Conservation (phyloP, 2,888 invertebrate genomes). For the Athrips mouffetella region DNA sequence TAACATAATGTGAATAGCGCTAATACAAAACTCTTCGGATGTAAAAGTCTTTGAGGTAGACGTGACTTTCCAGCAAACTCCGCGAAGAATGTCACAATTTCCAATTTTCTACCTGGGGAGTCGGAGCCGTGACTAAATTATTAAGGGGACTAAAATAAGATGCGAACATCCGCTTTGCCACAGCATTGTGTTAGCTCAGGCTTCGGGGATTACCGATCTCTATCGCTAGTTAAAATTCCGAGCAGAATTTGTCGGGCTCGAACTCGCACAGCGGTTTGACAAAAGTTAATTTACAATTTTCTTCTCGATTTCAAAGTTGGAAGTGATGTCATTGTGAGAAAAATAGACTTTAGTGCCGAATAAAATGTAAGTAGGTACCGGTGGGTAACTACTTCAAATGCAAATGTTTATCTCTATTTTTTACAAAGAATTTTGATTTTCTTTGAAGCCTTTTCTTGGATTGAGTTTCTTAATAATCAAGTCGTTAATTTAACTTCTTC, state of each 20-base stretch:
- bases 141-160: conserved; percentile 69
- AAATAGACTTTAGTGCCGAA: conserved; percentile 6
- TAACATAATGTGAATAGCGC: conserved; percentile 31
- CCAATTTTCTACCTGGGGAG: conserved; percentile 74
- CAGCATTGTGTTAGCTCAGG: conserved; percentile 62
- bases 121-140: conserved; percentile 70
- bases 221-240: conserved; percentile 71
- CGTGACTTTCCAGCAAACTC: conserved; percentile 57
- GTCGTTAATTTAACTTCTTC: not conserved
- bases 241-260: conserved; percentile 56
- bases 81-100: conserved; percentile 66
- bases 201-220: conserved; percentile 66
- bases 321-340: conserved; percentile 26
- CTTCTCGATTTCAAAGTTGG: conserved; percentile 46
- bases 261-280: conserved; percentile 58
- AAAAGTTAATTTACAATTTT: conserved; percentile 67
- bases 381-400: not conserved
- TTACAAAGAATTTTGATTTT: not conserved
- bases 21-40: conserved; percentile 38
- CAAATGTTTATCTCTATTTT: conserved; percentile 4
- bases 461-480: not conserved
- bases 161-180: conserved; percentile 62
- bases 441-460: not conserved
- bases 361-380: not conserved
- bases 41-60: conserved; percentile 37